Evolutionary conservation across 1,140 invertebrate species (phyloP).

Genomic region (Drosophila grimshawi): DNA sequence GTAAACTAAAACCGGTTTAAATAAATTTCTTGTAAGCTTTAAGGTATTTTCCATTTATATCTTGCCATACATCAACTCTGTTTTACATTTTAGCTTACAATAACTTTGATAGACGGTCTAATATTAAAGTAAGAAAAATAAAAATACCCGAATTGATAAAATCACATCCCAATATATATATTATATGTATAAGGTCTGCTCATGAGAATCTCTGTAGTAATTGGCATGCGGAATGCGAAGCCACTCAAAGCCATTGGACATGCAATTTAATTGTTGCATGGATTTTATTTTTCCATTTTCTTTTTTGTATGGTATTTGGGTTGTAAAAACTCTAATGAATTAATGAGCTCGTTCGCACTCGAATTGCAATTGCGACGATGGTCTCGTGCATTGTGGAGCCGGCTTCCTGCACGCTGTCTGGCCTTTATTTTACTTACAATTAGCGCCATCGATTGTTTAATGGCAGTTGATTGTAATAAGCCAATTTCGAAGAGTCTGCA

Average conservation of each 20-base stretch:
- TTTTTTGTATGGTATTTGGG: slow-evolving; percentile 18
- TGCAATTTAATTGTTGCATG: slow-evolving; percentile 32
- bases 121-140: neutral
- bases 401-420: neutral
- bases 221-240: neutral
- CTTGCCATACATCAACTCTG: no score
- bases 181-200: slow-evolving; percentile 1
- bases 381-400: neutral
- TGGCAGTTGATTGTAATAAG: slow-evolving; percentile 69
- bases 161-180: neutral
- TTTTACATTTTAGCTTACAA: no score
- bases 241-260: slow-evolving; percentile 15
- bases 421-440: slow-evolving; percentile 58
- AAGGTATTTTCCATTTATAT: no score
- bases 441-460: slow-evolving; percentile 70
- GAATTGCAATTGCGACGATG: slow-evolving; percentile 13
- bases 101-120: no score
- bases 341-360: slow-evolving; percentile 49
- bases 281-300: neutral
- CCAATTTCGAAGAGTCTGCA: slow-evolving; percentile 60
- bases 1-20: no score
- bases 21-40: no score
- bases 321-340: slow-evolving; percentile 53
- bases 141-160: neutral
- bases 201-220: slow-evolving; percentile 3